A percentile compares a stretch with the other conserved stretches of the same genome.
Evolutionary conservation across 2,113 vertebrate species (phyloP).

Genomic region (Lepisosteus oculatus): DNA sequence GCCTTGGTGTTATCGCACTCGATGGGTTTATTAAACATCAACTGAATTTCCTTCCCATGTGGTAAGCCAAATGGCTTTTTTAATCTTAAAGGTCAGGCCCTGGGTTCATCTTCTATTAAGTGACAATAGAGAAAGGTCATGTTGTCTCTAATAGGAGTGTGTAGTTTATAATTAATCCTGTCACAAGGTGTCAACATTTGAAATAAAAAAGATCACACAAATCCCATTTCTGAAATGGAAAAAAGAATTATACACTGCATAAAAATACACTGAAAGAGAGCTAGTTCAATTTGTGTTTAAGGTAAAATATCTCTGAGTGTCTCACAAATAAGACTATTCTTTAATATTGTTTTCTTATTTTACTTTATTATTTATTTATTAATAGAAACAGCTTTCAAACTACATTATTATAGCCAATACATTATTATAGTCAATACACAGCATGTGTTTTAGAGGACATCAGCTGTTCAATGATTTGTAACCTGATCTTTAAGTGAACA

Average conservation of each 20-base stretch:
- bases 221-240: constrained; percentile 6
- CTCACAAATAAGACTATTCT: not conserved
- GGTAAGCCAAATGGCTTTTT: not conserved
- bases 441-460: no score
- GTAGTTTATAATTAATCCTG: constrained; percentile 24
- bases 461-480: no score
- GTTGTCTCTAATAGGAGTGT: constrained; percentile 16
- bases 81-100: constrained; percentile 15
- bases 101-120: not conserved
- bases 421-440: no score
- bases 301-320: constrained; percentile 20
- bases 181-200: constrained; percentile 34
- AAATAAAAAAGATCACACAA: constrained; percentile 16
- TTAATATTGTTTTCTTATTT: no score
- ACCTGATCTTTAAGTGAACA: no score
- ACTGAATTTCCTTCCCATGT: not conserved
- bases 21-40: no score
- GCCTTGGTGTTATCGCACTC: no score
- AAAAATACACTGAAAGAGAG: constrained; percentile 40
- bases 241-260: constrained; percentile 24
- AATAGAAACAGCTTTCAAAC: no score
- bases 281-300: constrained; percentile 34
- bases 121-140: constrained; percentile 27
- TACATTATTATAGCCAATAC: no score
- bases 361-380: no score